phyloP scores from a whole-genome alignment of 2,113 vertebrate species.

The Dolichotis patagonum region DNA sequence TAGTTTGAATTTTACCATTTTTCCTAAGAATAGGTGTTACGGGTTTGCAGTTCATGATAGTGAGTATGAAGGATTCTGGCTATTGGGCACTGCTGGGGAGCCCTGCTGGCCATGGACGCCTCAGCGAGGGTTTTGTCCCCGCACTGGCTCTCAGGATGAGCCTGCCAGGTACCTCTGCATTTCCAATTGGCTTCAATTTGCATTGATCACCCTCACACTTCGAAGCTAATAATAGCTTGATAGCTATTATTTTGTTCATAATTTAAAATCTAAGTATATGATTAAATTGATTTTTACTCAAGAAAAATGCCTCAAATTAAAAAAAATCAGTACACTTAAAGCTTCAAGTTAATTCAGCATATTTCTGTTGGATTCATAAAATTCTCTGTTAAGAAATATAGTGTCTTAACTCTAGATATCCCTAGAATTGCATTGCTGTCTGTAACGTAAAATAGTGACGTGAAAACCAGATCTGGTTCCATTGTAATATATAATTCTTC shows the following conservation, averaged over 20 bases:
- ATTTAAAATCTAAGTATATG: constrained; percentile 47
- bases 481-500: constrained; percentile 17
- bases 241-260: constrained; percentile 50
- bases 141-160: constrained; percentile 8
- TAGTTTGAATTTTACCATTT: constrained; percentile 24
- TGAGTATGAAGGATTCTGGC: background rate
- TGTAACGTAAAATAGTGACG: constrained; percentile 37
- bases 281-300: constrained; percentile 53
- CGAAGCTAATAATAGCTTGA: too few relatives aligned
- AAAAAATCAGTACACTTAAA: background rate
- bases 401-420: background rate
- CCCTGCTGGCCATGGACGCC: constrained; percentile 58
- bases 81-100: background rate
- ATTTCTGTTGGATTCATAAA: constrained; percentile 26
- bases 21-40: background rate
- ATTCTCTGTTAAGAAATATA: constrained; percentile 41
- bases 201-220: constrained; percentile 41
- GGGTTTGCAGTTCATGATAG: background rate
- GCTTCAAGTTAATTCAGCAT: constrained; percentile 15
- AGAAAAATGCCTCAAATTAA: constrained; percentile 17
- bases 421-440: constrained; percentile 29
- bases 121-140: background rate
- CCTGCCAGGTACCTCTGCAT: background rate
- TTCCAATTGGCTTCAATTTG: constrained; percentile 37
- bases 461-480: constrained; percentile 40